Percentiles rank a stretch among this genome's conserved stretches.
Evolutionary conservation across 2,113 vertebrate genomes (phyloP).

Genomic region (Sebastes fasciatus): DNA sequence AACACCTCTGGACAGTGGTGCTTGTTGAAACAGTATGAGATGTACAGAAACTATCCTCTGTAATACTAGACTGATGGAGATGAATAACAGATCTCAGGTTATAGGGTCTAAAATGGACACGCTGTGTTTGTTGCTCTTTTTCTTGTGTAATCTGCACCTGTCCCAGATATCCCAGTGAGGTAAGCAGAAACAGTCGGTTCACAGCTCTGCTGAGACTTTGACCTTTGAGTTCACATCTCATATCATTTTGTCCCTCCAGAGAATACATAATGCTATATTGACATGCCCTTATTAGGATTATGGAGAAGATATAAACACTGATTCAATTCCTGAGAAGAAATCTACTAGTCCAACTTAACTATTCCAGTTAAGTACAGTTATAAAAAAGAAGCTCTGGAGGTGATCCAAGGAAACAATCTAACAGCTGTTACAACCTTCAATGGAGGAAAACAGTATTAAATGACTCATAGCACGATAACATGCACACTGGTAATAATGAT

Average conservation of each 20-base stretch:
- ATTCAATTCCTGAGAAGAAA: neutral
- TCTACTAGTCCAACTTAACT: neutral
- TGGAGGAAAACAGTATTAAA: slow-evolving; percentile 12
- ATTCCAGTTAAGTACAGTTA: neutral
- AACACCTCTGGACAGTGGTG: neutral
- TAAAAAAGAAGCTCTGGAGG: neutral
- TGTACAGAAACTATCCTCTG: neutral
- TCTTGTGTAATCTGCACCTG: slow-evolving; percentile 10
- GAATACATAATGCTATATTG: neutral
- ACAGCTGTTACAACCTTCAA: slow-evolving; percentile 1
- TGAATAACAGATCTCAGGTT: neutral
- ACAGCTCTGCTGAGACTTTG: slow-evolving; percentile 11
- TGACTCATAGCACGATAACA: neutral
- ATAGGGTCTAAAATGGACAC: neutral
- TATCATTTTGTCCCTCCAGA: too few species aligned
- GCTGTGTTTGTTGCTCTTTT: slow-evolving; percentile 31
- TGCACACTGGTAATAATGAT: neutral
- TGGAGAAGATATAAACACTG: neutral
- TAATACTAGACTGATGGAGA: neutral
- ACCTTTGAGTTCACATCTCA: slow-evolving; percentile 12
- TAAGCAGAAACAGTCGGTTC: neutral
- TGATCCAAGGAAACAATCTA: neutral
- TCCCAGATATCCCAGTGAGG: neutral
- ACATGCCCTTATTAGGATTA: neutral
- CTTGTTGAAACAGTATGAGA: neutral